phyloP scores from a whole-genome alignment of 2,797 vertebrate species.

The Antrozous pallidus region DNA sequence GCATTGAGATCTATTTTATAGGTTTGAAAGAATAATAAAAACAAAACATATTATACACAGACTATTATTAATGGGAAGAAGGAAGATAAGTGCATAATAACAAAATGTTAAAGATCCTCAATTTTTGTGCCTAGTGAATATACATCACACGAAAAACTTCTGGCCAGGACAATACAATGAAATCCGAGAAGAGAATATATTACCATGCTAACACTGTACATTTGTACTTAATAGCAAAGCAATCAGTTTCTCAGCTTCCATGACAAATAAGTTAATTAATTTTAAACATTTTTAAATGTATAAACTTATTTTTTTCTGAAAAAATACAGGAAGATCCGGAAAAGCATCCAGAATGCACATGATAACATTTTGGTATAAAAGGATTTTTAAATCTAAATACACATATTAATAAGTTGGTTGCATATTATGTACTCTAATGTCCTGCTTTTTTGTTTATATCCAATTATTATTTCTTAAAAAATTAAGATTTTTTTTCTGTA shows the following conservation, averaged over 20 bases:
- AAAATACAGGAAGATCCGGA: not conserved
- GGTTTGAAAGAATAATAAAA: not conserved
- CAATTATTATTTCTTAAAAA: not conserved
- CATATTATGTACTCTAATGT: not conserved
- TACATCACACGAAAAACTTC: not conserved
- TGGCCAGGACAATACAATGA: not conserved
- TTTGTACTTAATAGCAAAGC: not conserved
- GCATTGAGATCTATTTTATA: conserved; percentile 93
- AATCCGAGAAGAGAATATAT: not conserved
- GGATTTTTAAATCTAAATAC: not conserved
- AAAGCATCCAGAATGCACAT: not conserved
- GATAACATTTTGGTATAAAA: not conserved
- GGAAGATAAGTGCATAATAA: not conserved
- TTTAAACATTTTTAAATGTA: not conserved
- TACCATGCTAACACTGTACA: not conserved
- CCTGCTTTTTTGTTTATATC: not conserved
- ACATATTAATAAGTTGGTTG: not conserved
- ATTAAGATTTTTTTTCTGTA: not conserved
- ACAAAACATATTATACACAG: not conserved
- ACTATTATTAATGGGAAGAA: not conserved
- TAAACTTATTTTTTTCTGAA: not conserved
- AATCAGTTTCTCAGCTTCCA: not conserved
- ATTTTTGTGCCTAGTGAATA: not conserved
- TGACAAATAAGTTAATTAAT: not conserved
- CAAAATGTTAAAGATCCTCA: not conserved